Conservation (phyloP, 2,797 vertebrate genomes). For the Pristis pectinata region DNA sequence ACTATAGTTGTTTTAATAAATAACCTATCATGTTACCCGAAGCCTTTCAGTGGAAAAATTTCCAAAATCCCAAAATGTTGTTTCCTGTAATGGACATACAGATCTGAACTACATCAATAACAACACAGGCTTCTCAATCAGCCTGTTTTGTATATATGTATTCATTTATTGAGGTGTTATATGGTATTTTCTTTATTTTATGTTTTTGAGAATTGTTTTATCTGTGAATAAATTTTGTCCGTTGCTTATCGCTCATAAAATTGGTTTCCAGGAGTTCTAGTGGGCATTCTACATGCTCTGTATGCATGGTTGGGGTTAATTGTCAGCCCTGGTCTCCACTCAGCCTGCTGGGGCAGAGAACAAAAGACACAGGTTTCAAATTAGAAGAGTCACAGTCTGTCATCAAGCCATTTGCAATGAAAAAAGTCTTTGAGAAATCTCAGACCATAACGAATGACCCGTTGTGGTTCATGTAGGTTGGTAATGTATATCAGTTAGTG, state of each 20-base stretch:
- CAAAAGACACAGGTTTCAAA: constrained; percentile 29
- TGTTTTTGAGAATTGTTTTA: neutral
- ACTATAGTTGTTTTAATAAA: neutral
- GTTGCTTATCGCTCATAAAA: neutral
- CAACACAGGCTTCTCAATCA: neutral
- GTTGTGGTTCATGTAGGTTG: constrained; percentile 17
- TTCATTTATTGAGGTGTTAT: neutral
- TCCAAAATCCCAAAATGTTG: neutral
- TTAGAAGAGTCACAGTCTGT: constrained; percentile 24
- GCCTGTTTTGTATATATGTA: neutral
- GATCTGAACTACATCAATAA: neutral
- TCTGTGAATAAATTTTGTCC: constrained; percentile 11
- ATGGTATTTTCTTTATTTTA: neutral
- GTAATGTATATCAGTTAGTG: constrained; percentile 29
- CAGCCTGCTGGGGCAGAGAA: neutral
- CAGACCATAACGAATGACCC: neutral
- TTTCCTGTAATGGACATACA: neutral
- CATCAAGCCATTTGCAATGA: neutral
- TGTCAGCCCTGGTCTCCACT: constrained; percentile 12
- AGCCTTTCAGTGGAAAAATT: neutral
- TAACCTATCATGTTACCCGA: neutral
- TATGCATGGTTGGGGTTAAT: constrained; percentile 1
- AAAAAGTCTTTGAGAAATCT: constrained; percentile 22
- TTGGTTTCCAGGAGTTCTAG: neutral
- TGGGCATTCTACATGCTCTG: neutral